Base-by-base conservation (phyloP, 2,797 vertebrate genomes). In the Pygocentrus nattereri region DNA sequence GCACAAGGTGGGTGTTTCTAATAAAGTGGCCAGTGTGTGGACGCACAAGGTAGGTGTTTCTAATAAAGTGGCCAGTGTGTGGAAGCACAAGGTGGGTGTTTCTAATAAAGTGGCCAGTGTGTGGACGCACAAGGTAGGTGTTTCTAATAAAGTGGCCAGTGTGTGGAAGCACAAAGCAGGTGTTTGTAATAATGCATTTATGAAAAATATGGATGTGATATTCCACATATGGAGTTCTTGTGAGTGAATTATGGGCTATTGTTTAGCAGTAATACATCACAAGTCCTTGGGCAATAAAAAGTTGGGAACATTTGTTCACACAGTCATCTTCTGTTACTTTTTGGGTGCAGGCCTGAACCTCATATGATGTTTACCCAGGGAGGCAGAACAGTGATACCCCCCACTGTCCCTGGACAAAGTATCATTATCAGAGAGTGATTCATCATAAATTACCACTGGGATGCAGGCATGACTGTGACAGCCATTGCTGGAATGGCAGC, bases 331-430 rank as follows among this genome's bases (percentile, higher is more conserved):
- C 58, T 30, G 65, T 69, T 59, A 62, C 23, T 21, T 50, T 50
- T 23, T 72, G 56, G 67, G 62, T 31, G 2, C 19, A 44, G 41
- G 21, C 44, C 41, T 69, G 41, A 30, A 49, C 19, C 38, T 56
- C 56, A 30, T 44, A 58, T 21, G 75, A 67, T 21, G 34, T 61
- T 25, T 13, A 47, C n/a, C 10, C 38, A 38, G 65, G 41, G 21
- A 25, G n/a, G 23, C n/a, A 25, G 65, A 21, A n/a, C 64, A 67
- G 7, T 41, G 34, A 67, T 44, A 44, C 31, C 7, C 64, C 61
- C 64, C 16, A 49, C 86, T 84, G 84, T 86, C 90, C 87, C 85
- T 82, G 81, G 88, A 92, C 90, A 89, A 80, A 82, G 85, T 92
- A 85, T 91, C 91, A 92, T 87, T 74, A 83, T 71, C 59, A 67